Percentiles rank a stretch among this genome's conserved stretches.
These are phyloP conservation scores for Gari tellinella DNA, from an alignment of 2,888 invertebrate genomes.

Conservation along the genomic window DNA sequence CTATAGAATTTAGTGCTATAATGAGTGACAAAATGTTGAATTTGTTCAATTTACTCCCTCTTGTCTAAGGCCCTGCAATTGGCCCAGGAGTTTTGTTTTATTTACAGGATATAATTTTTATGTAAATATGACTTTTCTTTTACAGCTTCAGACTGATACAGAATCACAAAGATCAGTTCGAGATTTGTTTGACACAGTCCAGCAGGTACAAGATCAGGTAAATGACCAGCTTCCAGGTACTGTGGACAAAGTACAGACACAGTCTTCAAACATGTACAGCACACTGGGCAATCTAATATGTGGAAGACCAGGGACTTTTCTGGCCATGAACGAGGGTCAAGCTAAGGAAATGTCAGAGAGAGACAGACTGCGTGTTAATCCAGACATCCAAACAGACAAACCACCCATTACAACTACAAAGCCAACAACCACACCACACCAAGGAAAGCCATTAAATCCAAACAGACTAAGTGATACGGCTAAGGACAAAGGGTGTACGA, in stretches of 20 bases:
- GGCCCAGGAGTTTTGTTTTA: too few species aligned
- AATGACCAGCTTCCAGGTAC: not conserved
- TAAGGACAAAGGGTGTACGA: conserved; percentile 26
- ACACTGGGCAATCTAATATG: conserved; percentile 46
- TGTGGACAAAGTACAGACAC: not conserved
- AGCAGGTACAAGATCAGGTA: conserved; percentile 25
- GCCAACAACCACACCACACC: conserved; percentile 1
- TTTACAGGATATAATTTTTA: too few species aligned
- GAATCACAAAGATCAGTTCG: conserved; percentile 31
- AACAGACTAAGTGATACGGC: conserved; percentile 1
- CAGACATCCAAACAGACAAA: too few species aligned
- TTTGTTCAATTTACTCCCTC: too few species aligned
- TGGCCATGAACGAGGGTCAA: conserved; percentile 29
- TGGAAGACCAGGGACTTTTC: conserved; percentile 35
- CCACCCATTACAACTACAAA: not conserved
- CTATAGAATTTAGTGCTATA: too few species aligned
- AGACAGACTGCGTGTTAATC: conserved; percentile 23
- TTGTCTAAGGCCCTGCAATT: too few species aligned
- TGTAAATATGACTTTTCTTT: too few species aligned
- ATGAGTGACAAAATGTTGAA: too few species aligned
- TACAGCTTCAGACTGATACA: conserved; percentile 24
- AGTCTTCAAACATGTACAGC: not conserved
- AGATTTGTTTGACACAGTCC: conserved; percentile 29
- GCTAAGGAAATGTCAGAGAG: conserved; percentile 18
- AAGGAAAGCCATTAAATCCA: not conserved